Evolutionary conservation across 2,888 invertebrate genomes (phyloP), one percentile per base, ranked within the genome.

Genomic region (Lycaena phlaeas): DNA sequence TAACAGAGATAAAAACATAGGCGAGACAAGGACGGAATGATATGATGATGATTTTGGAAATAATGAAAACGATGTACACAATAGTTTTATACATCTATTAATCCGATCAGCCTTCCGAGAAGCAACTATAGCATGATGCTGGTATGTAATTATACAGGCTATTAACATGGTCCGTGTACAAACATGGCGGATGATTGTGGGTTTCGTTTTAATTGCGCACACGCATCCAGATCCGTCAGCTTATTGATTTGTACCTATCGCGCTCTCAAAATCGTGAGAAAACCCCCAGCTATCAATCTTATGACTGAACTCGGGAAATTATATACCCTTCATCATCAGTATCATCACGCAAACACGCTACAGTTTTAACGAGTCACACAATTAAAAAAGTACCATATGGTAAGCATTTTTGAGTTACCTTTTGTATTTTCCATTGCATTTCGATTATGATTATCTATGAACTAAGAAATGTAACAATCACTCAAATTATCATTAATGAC

Each of bases 141-240:
- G 72, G 68, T 77, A 72, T 81, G 81, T 82, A 84, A 84, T 84
- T 82, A 84, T 81, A 69, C 64, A 65, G 63, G 79, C 79, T 79
- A 82, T 82, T 84, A 82, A 81, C 82, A 79, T 79, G 77, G 75
- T 55, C 81, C 79, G 79, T 79, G 79, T 82, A 82, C 82, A 82
- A 84, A 84, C 84, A 84, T 84, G 82, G 82, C 78, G 72, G 77
- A 69, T 84, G 81, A 84, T 84, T 84, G 81, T 72, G 54, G 82
- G 82, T 78, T 82, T 73, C 76, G 70, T 79, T 81, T 84, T 84
- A 84, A 84, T 84, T 84, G 82, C 81, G 77, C 79, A 74, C 76
- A 74, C 79, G 81, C 79, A 84, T 73, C 76, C 69, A 71, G 74
- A 70, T 71, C 64, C 71, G 72, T 72, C 72, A 70, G 68, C 71